Evolutionary conservation across 37 sponge, comb jelly and placozoan species (phyloP), one percentile per base, ranked within the genome.

Genomic region (Bolinopsis microptera): DNA sequence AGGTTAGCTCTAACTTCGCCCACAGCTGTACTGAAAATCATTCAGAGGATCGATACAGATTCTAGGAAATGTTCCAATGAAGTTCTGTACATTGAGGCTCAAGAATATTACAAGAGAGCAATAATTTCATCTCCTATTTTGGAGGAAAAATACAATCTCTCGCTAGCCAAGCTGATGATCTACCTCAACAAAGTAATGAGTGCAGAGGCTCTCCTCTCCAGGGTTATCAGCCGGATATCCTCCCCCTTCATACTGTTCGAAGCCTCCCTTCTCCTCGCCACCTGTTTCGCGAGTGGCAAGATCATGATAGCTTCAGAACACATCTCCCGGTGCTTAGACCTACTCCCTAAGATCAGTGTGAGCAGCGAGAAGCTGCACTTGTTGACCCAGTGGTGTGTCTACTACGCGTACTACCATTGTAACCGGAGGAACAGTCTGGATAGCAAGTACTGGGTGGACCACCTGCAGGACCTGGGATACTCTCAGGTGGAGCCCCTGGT

Each of bases 241-340:
- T 86, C 90, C 25, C 61, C 90, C 27, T 86, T 41, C 36, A 38
- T 40, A 0, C 61, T 34, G 90, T 86, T 86, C 61, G 90, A 86
- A 23, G 61, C 90, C 26, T 86, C 61, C 27, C 90, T 86, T 0
- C 90, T 86, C 30, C 61, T 86, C 0, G 90, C 90, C 30, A 41
- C 61, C n/a, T 86, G 90, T 48, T 86, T 36, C 36, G 90, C 90
- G 32, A 41, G n/a, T 26, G 90, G 90, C n/a, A 86, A 86, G 61
- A 38, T 86, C 61, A 40, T 36, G 61, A 48, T 41, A 9, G 90
- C 90, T 28, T 40, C 90, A 0, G n/a, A 86, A n/a, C 90, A 86
- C 90, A 34, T 86, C 16, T 86, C 90, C 30, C 41, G 90, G n/a
- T 86, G 90, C 39, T 28, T 86, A 28, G 90, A 86, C 61, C 41